Conservation (phyloP, 2,797 vertebrate species). For the Cyprinodon diabolis region DNA sequence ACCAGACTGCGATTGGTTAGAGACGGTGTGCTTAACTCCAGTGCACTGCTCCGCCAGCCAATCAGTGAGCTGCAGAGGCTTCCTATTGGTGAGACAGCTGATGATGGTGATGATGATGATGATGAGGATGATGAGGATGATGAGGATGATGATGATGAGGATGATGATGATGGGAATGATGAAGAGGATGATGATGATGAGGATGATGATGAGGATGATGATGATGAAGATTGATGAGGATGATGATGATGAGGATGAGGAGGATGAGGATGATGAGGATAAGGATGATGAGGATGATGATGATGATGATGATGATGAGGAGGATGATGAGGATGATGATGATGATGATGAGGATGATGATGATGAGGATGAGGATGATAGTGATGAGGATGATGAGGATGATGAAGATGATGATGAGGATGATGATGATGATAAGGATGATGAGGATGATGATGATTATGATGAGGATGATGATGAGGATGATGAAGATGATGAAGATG, state of each 20-base stretch:
- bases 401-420: neutral
- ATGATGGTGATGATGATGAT: too few relatives aligned
- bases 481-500: neutral
- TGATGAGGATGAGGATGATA: neutral
- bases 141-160: too few relatives aligned
- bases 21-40: slow-evolving; percentile 69
- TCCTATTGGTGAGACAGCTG: slow-evolving; percentile 78
- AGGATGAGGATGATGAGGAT: neutral
- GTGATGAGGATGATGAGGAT: neutral
- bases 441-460: neutral
- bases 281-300: neutral
- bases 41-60: slow-evolving; percentile 76
- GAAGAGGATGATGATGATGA: too few relatives aligned
- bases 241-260: neutral
- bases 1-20: slow-evolving; percentile 71
- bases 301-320: neutral
- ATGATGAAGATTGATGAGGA: neutral
- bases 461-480: too few relatives aligned
- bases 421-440: neutral
- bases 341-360: neutral
- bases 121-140: too few relatives aligned
- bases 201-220: neutral
- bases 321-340: neutral
- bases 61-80: slow-evolving; percentile 74
- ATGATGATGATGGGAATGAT: too few relatives aligned